Percentiles rank a stretch among this genome's conserved stretches.
phyloP scores from a whole-genome alignment of 2,888 invertebrate species.

The Ennomos quercinarius region DNA sequence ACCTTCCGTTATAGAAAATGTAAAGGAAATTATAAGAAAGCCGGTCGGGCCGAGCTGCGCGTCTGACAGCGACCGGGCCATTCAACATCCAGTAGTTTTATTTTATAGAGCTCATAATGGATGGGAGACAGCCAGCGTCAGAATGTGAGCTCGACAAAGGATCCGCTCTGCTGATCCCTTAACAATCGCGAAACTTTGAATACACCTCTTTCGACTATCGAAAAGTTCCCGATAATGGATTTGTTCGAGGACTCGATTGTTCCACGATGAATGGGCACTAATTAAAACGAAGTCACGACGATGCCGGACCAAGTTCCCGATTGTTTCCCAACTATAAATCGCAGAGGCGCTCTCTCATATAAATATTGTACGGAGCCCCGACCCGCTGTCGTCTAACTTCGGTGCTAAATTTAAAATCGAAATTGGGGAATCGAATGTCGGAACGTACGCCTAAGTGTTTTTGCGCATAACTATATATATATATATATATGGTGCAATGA shows the following conservation, averaged over 20 bases:
- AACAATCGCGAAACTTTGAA: slow-evolving; percentile 75
- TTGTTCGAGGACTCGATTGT: slow-evolving; percentile 82
- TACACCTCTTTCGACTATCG: slow-evolving; percentile 83
- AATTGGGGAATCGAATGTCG: slow-evolving; percentile 63
- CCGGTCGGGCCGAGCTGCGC: slow-evolving; percentile 23
- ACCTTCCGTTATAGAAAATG: slow-evolving; percentile 55
- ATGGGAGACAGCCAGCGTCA: slow-evolving; percentile 53
- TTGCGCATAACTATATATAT: slow-evolving; percentile 36
- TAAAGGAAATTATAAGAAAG: slow-evolving; percentile 58
- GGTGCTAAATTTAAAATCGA: slow-evolving; percentile 80
- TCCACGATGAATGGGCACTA: slow-evolving; percentile 84
- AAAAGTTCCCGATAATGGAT: slow-evolving; percentile 84
- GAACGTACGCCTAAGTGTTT: slow-evolving; percentile 46
- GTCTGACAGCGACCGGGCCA: slow-evolving; percentile 34
- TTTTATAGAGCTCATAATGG: slow-evolving; percentile 50
- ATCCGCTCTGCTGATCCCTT: slow-evolving; percentile 63
- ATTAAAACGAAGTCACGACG: slow-evolving; percentile 85
- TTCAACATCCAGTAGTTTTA: slow-evolving; percentile 47
- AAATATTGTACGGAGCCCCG: slow-evolving; percentile 71
- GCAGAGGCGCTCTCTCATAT: slow-evolving; percentile 71
- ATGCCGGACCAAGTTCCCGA: slow-evolving; percentile 78
- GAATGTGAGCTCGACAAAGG: slow-evolving; percentile 63
- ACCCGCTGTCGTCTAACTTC: slow-evolving; percentile 62
- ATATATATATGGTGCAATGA: slow-evolving; percentile 24
- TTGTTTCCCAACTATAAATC: slow-evolving; percentile 82